Evolutionary conservation across 2,888 invertebrate species (phyloP).

Genomic region (Branchipolynoe longqiensis): DNA sequence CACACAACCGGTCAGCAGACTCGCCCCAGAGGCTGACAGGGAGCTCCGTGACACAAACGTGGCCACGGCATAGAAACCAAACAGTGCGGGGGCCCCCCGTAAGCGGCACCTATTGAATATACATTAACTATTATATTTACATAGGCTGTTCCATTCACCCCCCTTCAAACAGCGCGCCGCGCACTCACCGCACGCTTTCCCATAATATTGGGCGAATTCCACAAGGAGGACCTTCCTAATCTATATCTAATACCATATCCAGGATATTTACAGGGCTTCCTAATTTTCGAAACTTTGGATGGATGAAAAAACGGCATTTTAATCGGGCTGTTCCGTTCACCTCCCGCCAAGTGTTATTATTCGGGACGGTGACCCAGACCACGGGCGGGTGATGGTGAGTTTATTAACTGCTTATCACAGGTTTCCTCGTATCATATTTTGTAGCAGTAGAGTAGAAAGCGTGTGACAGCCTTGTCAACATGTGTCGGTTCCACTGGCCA

Average conservation of each 20-base stretch:
- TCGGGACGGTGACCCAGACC: conserved; percentile 58
- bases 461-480: conserved; percentile 22
- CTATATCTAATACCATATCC: background rate
- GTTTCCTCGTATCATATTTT: conserved; percentile 38
- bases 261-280: conserved; percentile 33
- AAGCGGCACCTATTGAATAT: conserved; percentile 64
- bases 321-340: conserved; percentile 61
- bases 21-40: background rate
- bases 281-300: conserved; percentile 46
- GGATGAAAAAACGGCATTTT: conserved; percentile 59
- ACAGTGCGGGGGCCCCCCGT: conserved; percentile 56
- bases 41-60: conserved; percentile 46
- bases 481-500: conserved; percentile 3
- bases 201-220: background rate
- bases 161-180: conserved; percentile 53
- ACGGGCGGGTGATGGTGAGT: conserved; percentile 61
- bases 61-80: conserved; percentile 65
- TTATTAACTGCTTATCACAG: conserved; percentile 62
- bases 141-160: conserved; percentile 62
- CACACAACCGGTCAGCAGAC: background rate
- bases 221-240: background rate
- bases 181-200: background rate
- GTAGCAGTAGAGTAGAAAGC: conserved; percentile 40
- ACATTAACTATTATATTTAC: conserved; percentile 66
- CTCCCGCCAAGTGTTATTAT: conserved; percentile 61